A percentile compares a stretch with the other conserved stretches of the same genome.
Evolutionary conservation across 2,888 invertebrate genomes (phyloP).

Genomic region (Ectemnius lituratus): DNA sequence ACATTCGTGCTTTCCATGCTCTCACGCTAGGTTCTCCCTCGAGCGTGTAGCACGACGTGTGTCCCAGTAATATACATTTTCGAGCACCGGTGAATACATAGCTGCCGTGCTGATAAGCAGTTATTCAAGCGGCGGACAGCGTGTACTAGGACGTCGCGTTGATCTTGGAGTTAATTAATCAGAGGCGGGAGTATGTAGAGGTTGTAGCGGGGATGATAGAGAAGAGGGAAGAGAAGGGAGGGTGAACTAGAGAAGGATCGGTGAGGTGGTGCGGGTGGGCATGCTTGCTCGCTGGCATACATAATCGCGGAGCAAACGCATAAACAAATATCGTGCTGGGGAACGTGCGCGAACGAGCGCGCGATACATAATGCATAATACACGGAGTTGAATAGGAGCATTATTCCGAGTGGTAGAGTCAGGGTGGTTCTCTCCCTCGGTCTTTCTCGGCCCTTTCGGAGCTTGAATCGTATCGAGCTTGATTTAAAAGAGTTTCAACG

Average conservation of each 20-base stretch:
- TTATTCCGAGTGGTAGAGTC: constrained; percentile 2
- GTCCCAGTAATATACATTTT: background rate
- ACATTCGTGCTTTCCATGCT: background rate
- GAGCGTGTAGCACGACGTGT: background rate
- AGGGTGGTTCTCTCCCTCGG: background rate
- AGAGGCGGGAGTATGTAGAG: background rate
- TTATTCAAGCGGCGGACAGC: too few species aligned
- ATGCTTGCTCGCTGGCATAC: too few species aligned
- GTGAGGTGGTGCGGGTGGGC: too few species aligned
- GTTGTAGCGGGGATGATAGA: background rate
- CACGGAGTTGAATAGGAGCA: constrained; percentile 5
- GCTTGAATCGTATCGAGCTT: constrained; percentile 15
- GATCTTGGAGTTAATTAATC: constrained; percentile 3
- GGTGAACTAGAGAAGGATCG: too few species aligned
- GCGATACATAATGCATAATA: constrained; percentile 9
- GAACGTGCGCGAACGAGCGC: background rate
- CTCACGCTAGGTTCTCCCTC: background rate
- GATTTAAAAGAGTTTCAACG: constrained; percentile 37
- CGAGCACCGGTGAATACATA: too few species aligned
- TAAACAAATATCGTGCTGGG: constrained; percentile 3
- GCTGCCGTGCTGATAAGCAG: too few species aligned
- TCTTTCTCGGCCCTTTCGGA: too few species aligned
- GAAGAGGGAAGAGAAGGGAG: background rate
- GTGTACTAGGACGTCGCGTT: background rate
- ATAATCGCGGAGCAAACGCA: background rate